Conservation (phyloP, 2,113 vertebrate species). For the pig (Sus scrofa) region DNA sequence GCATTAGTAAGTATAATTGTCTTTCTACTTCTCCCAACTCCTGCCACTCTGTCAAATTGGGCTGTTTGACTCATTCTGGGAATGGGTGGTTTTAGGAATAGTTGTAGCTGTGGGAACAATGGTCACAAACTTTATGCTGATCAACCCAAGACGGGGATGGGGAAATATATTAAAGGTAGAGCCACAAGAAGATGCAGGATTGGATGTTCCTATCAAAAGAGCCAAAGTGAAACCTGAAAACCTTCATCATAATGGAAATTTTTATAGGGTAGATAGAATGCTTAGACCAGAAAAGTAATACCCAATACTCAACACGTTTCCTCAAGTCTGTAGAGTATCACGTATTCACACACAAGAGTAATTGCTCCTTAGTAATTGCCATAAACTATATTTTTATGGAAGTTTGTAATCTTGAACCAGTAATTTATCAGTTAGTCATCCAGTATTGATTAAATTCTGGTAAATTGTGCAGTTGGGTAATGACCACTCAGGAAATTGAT, state of each 20-base stretch:
- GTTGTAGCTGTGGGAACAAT: not conserved
- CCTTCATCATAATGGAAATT: not conserved
- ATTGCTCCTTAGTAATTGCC: not conserved
- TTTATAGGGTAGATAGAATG: not conserved
- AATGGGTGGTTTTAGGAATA: not conserved
- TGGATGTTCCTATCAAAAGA: not conserved
- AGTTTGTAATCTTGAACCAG: not conserved
- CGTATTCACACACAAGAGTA: not conserved
- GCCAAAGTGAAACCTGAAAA: not conserved
- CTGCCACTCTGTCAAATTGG: not conserved
- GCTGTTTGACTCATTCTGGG: not conserved
- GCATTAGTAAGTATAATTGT: not conserved
- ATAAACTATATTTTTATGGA: not conserved
- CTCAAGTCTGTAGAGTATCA: not conserved
- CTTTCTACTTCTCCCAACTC: not conserved
- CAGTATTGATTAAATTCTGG: constrained; percentile 26
- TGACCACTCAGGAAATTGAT: constrained; percentile 30
- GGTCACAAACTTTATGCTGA: not conserved
- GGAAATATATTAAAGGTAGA: not conserved
- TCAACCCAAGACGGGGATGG: not conserved
- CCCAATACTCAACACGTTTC: not conserved
- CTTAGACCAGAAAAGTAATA: not conserved
- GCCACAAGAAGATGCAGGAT: not conserved
- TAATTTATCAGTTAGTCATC: constrained; percentile 32
- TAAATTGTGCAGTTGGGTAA: constrained; percentile 9